Conservation (phyloP, 1,140 invertebrate species). For the Andricus grossulariae region DNA sequence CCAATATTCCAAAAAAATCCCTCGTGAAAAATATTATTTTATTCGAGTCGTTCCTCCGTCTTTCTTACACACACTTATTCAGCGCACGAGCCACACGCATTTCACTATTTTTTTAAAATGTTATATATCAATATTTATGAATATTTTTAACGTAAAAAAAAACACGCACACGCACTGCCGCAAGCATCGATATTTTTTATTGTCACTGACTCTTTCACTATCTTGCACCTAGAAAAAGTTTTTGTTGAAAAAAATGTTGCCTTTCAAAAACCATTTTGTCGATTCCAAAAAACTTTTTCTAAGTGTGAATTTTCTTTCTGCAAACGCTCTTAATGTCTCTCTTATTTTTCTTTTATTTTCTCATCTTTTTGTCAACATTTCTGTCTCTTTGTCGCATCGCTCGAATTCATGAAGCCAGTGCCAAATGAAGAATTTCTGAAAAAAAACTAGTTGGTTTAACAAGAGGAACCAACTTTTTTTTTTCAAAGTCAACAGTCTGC, state of each 20-base stretch:
- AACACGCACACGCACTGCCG: slow-evolving; percentile 24
- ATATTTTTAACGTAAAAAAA: not conserved
- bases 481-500: not conserved
- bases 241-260: not conserved
- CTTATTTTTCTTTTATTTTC: not conserved
- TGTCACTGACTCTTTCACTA: not conserved
- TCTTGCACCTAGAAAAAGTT: too few species aligned
- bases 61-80: not conserved
- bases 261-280: too few species aligned
- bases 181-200: slow-evolving; percentile 5
- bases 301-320: slow-evolving; percentile 6
- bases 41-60: not conserved
- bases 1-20: not conserved
- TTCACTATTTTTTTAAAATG: not conserved
- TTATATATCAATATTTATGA: not conserved
- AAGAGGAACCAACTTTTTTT: not conserved
- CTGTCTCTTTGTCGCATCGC: slow-evolving; percentile 29
- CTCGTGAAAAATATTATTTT: not conserved
- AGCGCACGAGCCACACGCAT: slow-evolving; percentile 24
- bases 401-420: slow-evolving; percentile 15
- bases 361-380: not conserved
- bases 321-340: slow-evolving; percentile 21
- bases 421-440: not conserved
- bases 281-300: not conserved
- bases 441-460: not conserved